These are phyloP conservation scores for Hippocampus comes DNA, from an alignment of 2,113 vertebrate species.

Conservation along the genomic window DNA sequence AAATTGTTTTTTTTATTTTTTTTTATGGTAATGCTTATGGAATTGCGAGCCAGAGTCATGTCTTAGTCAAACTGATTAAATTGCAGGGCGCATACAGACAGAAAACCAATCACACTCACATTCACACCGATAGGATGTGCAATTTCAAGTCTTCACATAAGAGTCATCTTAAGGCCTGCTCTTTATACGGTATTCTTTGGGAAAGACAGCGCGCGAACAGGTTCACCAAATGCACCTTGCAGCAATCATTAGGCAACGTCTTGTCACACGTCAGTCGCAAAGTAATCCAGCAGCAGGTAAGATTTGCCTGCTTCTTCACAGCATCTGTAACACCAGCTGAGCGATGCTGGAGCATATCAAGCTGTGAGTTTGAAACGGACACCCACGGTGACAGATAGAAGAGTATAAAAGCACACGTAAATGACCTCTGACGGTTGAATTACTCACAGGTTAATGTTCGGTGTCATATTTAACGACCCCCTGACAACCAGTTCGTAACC, in stretches of 20 bases:
- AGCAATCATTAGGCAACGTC: slow-evolving; percentile 43
- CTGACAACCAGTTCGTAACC: background rate
- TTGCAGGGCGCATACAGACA: background rate
- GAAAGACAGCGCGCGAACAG: slow-evolving; percentile 40
- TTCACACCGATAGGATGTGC: background rate
- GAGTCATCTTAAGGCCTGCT: slow-evolving; percentile 50
- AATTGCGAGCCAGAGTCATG: background rate
- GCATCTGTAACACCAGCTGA: slow-evolving; percentile 49
- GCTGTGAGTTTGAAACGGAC: slow-evolving; percentile 56
- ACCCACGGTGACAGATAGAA: slow-evolving; percentile 48
- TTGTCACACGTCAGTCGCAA: slow-evolving; percentile 36
- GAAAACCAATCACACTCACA: background rate
- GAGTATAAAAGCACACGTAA: slow-evolving; percentile 48
- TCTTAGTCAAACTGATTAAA: background rate
- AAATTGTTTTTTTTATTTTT: background rate
- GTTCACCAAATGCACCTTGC: slow-evolving; percentile 41
- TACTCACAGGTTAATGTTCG: slow-evolving; percentile 15
- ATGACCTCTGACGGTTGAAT: slow-evolving; percentile 50
- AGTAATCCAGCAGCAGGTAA: slow-evolving; percentile 41
- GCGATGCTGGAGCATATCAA: slow-evolving; percentile 44
- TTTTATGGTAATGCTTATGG: background rate
- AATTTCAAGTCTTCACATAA: slow-evolving; percentile 4
- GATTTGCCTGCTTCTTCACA: slow-evolving; percentile 38
- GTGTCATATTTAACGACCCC: slow-evolving; percentile 2
- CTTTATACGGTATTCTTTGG: slow-evolving; percentile 55